phyloP scores from a whole-genome alignment of 2,888 invertebrate genomes.

The Horisme vitalbata region DNA sequence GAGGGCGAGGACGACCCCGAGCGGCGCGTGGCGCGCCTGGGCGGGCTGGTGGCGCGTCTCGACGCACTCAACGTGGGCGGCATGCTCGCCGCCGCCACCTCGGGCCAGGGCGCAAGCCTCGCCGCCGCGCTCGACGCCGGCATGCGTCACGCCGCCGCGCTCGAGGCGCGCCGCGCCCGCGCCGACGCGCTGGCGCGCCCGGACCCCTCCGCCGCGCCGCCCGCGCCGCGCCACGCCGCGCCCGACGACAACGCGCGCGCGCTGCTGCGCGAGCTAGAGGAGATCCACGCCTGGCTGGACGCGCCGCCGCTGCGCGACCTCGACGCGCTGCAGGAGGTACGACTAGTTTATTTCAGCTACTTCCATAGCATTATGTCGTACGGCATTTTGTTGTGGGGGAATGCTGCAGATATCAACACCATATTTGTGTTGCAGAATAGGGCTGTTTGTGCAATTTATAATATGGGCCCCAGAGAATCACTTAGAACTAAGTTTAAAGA shows the following conservation, averaged over 20 bases:
- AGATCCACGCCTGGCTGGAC: slow-evolving; percentile 68
- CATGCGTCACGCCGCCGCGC: slow-evolving; percentile 79
- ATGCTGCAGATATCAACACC: too few species aligned
- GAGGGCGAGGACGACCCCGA: slow-evolving; percentile 92
- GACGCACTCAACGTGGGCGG: slow-evolving; percentile 58
- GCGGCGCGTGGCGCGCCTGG: slow-evolving; percentile 86
- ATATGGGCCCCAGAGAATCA: too few species aligned
- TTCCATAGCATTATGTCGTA: too few species aligned
- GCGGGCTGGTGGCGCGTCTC: slow-evolving; percentile 89
- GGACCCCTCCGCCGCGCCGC: slow-evolving; percentile 51
- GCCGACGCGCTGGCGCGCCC: slow-evolving; percentile 81
- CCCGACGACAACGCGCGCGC: slow-evolving; percentile 92
- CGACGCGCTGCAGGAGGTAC: slow-evolving; percentile 53
- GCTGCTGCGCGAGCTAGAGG: slow-evolving; percentile 89
- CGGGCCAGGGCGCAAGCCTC: slow-evolving; percentile 73
- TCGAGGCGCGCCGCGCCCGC: slow-evolving; percentile 84
- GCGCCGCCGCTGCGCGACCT: slow-evolving; percentile 58
- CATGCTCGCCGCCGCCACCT: slow-evolving; percentile 73
- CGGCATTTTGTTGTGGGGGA: too few species aligned
- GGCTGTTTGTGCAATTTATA: too few species aligned
- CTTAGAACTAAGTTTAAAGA: too few species aligned
- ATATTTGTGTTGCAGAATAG: too few species aligned
- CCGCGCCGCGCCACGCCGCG: slow-evolving; percentile 66
- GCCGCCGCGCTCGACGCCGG: slow-evolving; percentile 56
- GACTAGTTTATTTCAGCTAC: too few species aligned